These are phyloP conservation scores for Crotophaga sulcirostris DNA, from an alignment of 2,113 vertebrate genomes.

Conservation along the genomic window DNA sequence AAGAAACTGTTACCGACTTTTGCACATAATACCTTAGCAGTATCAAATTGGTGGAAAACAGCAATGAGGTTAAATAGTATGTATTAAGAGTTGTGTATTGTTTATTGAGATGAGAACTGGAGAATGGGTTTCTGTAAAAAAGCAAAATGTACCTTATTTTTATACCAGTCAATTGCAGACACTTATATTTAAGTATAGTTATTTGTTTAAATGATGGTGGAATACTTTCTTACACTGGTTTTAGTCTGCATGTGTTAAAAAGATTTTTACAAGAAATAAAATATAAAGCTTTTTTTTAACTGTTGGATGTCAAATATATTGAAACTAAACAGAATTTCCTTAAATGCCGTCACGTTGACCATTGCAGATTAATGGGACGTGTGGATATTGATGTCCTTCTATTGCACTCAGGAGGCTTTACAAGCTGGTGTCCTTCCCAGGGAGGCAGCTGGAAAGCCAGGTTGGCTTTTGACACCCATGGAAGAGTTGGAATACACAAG, in stretches of 20 bases:
- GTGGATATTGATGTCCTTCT: neutral
- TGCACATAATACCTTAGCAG: conserved; percentile 88
- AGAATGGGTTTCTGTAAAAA: conserved; percentile 80
- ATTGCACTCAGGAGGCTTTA: fast-evolving
- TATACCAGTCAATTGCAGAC: conserved; percentile 89
- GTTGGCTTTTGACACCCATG: too few species aligned
- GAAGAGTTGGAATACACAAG: too few species aligned
- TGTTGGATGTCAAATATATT: neutral
- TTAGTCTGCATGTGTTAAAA: conserved; percentile 95
- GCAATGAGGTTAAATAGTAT: conserved; percentile 74
- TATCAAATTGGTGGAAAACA: conserved; percentile 67
- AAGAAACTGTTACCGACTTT: conserved; percentile 60
- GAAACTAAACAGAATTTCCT: neutral
- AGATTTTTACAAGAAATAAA: conserved; percentile 95
- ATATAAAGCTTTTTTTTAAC: conserved; percentile 72
- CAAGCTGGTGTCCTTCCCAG: neutral
- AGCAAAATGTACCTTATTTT: conserved; percentile 82
- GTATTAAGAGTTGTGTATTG: conserved; percentile 81
- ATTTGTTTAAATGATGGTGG: conserved; percentile 87
- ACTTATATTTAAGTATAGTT: conserved; percentile 85
- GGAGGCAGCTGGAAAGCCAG: fast-evolving
- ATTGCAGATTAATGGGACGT: fast-evolving
- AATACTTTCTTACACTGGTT: conserved; percentile 95
- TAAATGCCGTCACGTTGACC: fast-evolving
- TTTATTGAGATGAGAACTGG: conserved; percentile 81